Conservation (phyloP, 1,140 invertebrate genomes). For the Panonychus citri region DNA sequence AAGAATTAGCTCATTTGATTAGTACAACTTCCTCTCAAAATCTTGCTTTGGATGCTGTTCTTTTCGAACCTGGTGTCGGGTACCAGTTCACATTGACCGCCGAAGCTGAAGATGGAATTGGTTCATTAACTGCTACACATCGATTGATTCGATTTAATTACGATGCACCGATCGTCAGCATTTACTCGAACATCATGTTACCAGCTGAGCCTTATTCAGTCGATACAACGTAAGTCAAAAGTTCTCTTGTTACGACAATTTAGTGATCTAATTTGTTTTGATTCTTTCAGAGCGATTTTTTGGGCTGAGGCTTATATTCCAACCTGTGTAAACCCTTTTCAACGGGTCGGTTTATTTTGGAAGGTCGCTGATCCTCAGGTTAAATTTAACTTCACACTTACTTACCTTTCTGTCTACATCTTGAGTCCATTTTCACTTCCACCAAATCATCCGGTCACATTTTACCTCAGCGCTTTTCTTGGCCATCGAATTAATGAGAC, state of each 20-base stretch:
- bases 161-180: slow-evolving; percentile 7
- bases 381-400: slow-evolving; percentile 1
- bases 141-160: slow-evolving; percentile 1
- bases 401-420: not conserved
- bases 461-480: slow-evolving; percentile 6
- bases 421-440: slow-evolving; percentile 8
- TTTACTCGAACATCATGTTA: slow-evolving; percentile 4
- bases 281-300: not conserved
- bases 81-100: slow-evolving; percentile 6
- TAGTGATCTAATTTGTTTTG: not conserved
- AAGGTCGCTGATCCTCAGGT: slow-evolving; percentile 5
- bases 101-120: not conserved
- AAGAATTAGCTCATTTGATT: not conserved
- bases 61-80: not conserved
- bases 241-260: not conserved
- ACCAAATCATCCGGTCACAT: slow-evolving; percentile 1
- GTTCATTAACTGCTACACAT: slow-evolving; percentile 1
- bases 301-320: slow-evolving; percentile 8
- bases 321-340: slow-evolving; percentile 5
- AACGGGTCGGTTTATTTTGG: slow-evolving; percentile 6
- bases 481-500: slow-evolving; percentile 5
- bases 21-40: not conserved
- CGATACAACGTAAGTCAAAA: not conserved
- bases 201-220: slow-evolving; percentile 1
- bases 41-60: slow-evolving; percentile 1